phyloP scores from a whole-genome alignment of 1,140 invertebrate species.

The Ptiloglossa arizonensis region DNA sequence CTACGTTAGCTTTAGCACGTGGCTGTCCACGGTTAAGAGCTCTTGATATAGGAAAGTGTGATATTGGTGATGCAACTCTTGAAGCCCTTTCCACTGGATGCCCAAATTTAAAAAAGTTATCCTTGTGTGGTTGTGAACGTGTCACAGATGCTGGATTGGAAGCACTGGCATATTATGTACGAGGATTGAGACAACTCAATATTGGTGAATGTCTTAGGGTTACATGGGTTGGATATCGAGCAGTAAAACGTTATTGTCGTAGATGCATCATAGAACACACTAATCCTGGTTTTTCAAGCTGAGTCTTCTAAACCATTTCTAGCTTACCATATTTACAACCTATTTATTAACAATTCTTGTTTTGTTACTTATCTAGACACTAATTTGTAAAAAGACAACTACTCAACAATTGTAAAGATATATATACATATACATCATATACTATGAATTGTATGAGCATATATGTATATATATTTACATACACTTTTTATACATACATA shows the following conservation, averaged over 20 bases:
- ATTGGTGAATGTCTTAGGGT: slow-evolving; percentile 94
- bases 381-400: slow-evolving; percentile 59
- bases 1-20: slow-evolving; percentile 90
- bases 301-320: slow-evolving; percentile 29
- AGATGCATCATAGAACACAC: slow-evolving; percentile 96
- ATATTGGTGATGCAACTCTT: slow-evolving; percentile 93
- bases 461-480: background rate
- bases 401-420: slow-evolving; percentile 27
- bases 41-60: slow-evolving; percentile 95
- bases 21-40: slow-evolving; percentile 92
- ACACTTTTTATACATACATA: slow-evolving; percentile 5
- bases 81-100: slow-evolving; percentile 92
- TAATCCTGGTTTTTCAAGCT: slow-evolving; percentile 92
- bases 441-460: background rate
- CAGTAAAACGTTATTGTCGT: slow-evolving; percentile 95
- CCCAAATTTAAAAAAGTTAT: slow-evolving; percentile 94
- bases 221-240: slow-evolving; percentile 92
- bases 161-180: slow-evolving; percentile 92
- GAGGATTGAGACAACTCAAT: slow-evolving; percentile 93
- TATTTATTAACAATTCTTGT: slow-evolving; percentile 60
- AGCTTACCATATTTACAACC: slow-evolving; percentile 21
- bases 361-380: slow-evolving; percentile 38
- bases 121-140: slow-evolving; percentile 93
- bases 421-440: slow-evolving; percentile 31
- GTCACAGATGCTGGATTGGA: slow-evolving; percentile 94